These are phyloP conservation scores for Geococcyx californianus DNA, from an alignment of 2,113 vertebrate genomes.

Conservation along the genomic window DNA sequence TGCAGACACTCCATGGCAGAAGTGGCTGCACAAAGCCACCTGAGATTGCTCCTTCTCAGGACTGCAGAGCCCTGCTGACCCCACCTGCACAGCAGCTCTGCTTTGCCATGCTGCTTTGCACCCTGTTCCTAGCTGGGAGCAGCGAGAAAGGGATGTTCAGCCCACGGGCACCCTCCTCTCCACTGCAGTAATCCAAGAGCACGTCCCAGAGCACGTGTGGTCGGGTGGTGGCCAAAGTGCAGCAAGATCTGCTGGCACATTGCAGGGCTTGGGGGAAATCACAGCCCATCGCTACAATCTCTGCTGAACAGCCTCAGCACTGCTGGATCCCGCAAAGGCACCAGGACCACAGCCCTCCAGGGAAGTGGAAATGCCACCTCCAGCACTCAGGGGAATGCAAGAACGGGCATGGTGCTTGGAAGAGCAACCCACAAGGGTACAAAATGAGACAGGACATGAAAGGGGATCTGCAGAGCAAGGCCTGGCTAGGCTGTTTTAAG, in stretches of 20 bases:
- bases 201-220: accelerated
- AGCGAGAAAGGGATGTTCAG: neutral
- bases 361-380: neutral
- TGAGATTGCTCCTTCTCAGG: neutral
- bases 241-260: neutral
- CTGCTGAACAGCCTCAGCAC: neutral
- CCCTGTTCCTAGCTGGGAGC: neutral
- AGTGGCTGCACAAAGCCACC: neutral
- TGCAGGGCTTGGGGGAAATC: neutral
- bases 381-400: neutral
- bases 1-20: neutral
- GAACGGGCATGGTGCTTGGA: neutral
- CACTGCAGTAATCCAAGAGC: neutral
- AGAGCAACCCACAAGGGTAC: neutral
- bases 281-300: neutral
- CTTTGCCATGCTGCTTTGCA: neutral
- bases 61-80: neutral
- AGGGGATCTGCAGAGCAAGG: neutral
- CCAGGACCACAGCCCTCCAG: neutral
- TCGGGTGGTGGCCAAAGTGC: neutral
- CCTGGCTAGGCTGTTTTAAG: neutral
- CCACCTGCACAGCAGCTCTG: neutral
- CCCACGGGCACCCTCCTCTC: neutral
- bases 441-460: neutral
- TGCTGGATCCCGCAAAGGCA: neutral